These are phyloP conservation scores for Spisula subtruncata DNA, from an alignment of 2,888 invertebrate species.

Conservation along the genomic window DNA sequence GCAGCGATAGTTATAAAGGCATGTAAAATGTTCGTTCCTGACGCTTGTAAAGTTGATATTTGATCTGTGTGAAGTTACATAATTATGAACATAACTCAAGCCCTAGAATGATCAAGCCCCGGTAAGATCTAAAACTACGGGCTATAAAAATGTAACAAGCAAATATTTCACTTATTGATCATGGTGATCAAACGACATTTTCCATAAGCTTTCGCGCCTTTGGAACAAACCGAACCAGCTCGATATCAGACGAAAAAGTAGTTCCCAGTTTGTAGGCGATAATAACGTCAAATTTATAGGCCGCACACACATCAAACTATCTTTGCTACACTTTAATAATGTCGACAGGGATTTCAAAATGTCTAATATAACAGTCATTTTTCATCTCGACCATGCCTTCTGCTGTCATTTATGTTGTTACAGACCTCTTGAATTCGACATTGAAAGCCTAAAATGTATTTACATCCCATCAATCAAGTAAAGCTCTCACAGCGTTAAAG, in stretches of 20 bases:
- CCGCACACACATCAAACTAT: constrained; percentile 65
- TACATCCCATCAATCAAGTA: constrained; percentile 73
- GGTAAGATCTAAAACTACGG: not conserved
- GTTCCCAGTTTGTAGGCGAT: constrained; percentile 71
- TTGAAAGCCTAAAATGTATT: constrained; percentile 73
- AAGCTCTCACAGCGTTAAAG: constrained; percentile 59
- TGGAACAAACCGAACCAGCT: not conserved
- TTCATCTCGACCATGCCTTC: constrained; percentile 68
- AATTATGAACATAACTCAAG: too few relatives aligned
- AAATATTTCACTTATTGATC: not conserved
- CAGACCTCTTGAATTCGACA: constrained; percentile 73
- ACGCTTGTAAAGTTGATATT: too few relatives aligned
- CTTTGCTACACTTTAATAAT: constrained; percentile 74
- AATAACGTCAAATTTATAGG: constrained; percentile 71
- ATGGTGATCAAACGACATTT: not conserved
- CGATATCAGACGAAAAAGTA: constrained; percentile 61
- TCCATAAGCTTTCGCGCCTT: constrained; percentile 28
- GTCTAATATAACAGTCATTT: constrained; percentile 75
- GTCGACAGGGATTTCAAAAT: constrained; percentile 72
- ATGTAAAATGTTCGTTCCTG: too few relatives aligned
- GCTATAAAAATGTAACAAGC: not conserved
- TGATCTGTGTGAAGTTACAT: too few relatives aligned
- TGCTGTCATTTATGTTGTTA: constrained; percentile 73
- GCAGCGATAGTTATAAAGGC: too few relatives aligned
- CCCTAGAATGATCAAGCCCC: too few relatives aligned